Conservation (phyloP, 2,797 vertebrate genomes). For the Rhabdophis nuchalis region DNA sequence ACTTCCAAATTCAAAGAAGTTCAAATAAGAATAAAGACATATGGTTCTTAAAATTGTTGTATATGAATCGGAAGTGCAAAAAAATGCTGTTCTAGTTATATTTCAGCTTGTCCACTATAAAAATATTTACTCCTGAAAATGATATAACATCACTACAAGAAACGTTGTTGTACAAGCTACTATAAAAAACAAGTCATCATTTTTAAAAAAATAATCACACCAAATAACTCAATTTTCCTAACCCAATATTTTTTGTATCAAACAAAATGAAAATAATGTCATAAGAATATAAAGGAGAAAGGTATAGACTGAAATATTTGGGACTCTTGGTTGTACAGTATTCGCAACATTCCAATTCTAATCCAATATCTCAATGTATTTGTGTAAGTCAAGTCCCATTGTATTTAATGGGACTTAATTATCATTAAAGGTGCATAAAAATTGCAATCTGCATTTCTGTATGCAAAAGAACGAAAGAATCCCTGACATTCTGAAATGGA, state of each 20-base stretch:
- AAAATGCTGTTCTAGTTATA: neutral
- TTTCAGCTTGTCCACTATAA: conserved; percentile 19
- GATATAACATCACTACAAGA: conserved; percentile 31
- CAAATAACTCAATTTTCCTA: neutral
- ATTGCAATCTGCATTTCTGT: neutral
- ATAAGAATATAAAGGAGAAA: conserved; percentile 1
- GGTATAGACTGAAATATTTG: neutral
- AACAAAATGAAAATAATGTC: neutral
- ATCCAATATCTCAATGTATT: neutral
- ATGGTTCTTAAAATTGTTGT: conserved; percentile 28
- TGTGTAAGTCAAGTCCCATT: neutral
- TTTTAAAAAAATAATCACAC: neutral
- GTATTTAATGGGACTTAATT: neutral
- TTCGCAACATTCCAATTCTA: neutral
- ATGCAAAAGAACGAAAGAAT: conserved; percentile 38
- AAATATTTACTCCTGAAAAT: conserved; percentile 37
- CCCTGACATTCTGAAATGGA: conserved; percentile 45
- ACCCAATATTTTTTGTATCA: neutral
- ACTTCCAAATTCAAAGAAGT: conserved; percentile 42
- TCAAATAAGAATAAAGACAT: conserved; percentile 38
- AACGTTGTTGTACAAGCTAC: neutral
- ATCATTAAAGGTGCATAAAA: neutral
- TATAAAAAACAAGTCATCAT: neutral
- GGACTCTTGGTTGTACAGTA: neutral
- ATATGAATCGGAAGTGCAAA: conserved; percentile 21